These are phyloP conservation scores for Scophthalmus maximus DNA, from an alignment of 2,113 vertebrate species.

Conservation along the genomic window DNA sequence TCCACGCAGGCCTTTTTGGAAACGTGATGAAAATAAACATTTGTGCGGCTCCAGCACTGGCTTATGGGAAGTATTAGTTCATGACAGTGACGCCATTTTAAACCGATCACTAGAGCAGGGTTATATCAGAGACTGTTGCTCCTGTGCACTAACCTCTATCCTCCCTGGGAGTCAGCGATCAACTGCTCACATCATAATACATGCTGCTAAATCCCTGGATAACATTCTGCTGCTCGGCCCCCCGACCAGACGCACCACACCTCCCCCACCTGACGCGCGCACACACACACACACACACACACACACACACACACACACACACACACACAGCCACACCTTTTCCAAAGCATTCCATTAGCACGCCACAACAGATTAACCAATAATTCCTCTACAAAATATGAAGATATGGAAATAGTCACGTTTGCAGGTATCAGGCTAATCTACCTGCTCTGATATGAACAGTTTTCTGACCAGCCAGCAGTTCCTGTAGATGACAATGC, in stretches of 20 bases:
- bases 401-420: slow-evolving; percentile 49
- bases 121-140: slow-evolving; percentile 25
- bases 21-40: slow-evolving; percentile 71
- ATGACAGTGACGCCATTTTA: slow-evolving; percentile 40
- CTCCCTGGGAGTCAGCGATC: slow-evolving; percentile 43
- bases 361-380: slow-evolving; percentile 53
- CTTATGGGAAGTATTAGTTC: slow-evolving; percentile 34
- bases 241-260: slow-evolving; percentile 39
- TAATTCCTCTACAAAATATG: slow-evolving; percentile 51
- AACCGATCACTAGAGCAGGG: slow-evolving; percentile 23
- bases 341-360: slow-evolving; percentile 44
- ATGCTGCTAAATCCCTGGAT: slow-evolving; percentile 63
- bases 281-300: slow-evolving; percentile 11
- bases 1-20: slow-evolving; percentile 73
- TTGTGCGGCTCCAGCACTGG: slow-evolving; percentile 18
- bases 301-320: slow-evolving; percentile 12
- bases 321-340: slow-evolving; percentile 20
- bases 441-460: slow-evolving; percentile 52
- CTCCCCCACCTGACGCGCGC: not conserved
- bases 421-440: slow-evolving; percentile 66
- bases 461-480: slow-evolving; percentile 60
- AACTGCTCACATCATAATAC: slow-evolving; percentile 60
- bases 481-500: slow-evolving; percentile 62
- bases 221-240: slow-evolving; percentile 38
- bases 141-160: slow-evolving; percentile 48